Conservation (phyloP, 2,888 invertebrate species). For the Diplazon laetatorius region DNA sequence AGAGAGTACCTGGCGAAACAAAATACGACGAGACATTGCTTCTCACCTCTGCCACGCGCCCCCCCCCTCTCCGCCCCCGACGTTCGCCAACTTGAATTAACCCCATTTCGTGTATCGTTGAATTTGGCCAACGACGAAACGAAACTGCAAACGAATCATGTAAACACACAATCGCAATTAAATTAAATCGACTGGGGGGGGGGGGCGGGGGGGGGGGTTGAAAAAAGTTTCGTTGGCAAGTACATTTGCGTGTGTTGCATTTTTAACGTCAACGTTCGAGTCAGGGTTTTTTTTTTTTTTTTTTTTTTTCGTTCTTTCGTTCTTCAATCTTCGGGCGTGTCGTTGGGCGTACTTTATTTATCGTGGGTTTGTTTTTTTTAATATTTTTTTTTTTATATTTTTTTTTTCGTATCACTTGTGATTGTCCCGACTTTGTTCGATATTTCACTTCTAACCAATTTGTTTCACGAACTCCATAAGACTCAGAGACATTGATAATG, state of each 20-base stretch:
- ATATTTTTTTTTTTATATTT: no score
- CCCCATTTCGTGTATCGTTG: not conserved
- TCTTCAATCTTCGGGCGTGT: no score
- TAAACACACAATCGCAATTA: not conserved
- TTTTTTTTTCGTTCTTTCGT: no score
- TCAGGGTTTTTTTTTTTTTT: no score
- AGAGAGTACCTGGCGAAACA: constrained; percentile 60
- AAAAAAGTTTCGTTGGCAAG: not conserved
- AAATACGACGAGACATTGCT: constrained; percentile 62
- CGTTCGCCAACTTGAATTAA: constrained; percentile 44
- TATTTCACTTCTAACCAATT: no score
- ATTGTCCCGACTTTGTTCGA: no score
- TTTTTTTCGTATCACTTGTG: no score
- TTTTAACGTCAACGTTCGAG: not conserved
- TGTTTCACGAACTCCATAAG: no score
- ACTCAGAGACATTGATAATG: no score
- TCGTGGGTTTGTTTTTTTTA: no score
- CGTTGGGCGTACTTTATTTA: no score
- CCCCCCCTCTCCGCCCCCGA: constrained; percentile 59
- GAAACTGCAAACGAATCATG: not conserved
- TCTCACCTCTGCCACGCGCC: constrained; percentile 59
- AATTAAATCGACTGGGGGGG: not conserved
- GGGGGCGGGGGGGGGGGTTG: no score
- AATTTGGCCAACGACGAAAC: not conserved
- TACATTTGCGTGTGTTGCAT: not conserved